phyloP scores from a whole-genome alignment of 2,113 vertebrate genomes.

The Micronycteris hirsuta region DNA sequence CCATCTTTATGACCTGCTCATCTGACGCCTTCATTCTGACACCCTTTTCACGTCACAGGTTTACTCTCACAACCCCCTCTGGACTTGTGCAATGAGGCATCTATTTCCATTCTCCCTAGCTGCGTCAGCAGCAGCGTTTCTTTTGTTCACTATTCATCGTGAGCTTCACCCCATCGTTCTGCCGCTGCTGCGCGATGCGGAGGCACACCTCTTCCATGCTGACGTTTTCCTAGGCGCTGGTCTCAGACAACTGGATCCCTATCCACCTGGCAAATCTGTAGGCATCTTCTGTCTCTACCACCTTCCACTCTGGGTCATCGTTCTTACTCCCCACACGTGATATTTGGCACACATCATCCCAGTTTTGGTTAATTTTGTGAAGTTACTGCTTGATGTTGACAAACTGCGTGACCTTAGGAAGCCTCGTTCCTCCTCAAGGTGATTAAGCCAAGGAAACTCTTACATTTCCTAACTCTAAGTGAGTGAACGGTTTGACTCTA shows the following conservation, averaged over 20 bases:
- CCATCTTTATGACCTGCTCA: background rate
- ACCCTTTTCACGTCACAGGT: background rate
- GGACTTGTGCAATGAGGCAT: background rate
- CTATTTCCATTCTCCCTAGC: background rate
- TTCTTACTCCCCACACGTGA: constrained; percentile 99
- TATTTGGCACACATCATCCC: constrained; percentile 98
- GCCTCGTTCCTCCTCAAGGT: background rate
- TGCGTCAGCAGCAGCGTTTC: constrained; percentile 95
- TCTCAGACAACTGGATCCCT: constrained; percentile 98
- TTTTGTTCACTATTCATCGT: constrained; percentile 98
- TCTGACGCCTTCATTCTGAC: background rate
- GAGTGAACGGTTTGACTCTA: background rate
- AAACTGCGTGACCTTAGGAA: constrained; percentile 73
- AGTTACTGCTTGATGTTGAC: constrained; percentile 99
- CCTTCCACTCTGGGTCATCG: constrained; percentile 96
- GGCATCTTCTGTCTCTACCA: constrained; percentile 97
- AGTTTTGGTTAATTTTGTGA: constrained; percentile 99
- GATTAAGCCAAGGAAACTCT: background rate
- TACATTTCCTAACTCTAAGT: background rate
- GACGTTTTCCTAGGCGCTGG: constrained; percentile 97
- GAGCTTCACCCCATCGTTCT: constrained; percentile 97
- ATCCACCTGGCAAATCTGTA: constrained; percentile 98
- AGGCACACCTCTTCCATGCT: constrained; percentile 99
- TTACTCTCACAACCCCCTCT: background rate
- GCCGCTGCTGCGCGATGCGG: constrained; percentile 98